Evolutionary conservation across 1,140 invertebrate species (phyloP).

Genomic region (Monochamus saltuarius): DNA sequence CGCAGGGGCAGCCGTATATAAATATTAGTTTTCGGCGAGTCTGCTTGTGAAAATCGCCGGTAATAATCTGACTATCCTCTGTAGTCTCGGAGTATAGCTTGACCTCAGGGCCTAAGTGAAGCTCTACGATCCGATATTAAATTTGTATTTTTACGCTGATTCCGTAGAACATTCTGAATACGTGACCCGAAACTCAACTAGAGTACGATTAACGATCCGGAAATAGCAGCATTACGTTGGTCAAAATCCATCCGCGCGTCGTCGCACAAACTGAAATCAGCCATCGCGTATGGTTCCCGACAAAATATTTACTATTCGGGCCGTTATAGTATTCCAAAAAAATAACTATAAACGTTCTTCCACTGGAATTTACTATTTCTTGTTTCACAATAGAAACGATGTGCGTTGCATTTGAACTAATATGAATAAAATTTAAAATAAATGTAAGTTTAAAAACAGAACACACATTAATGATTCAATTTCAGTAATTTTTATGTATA

Average conservation of each 20-base stretch:
- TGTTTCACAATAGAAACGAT: too few relatives aligned
- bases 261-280: constrained; percentile 8
- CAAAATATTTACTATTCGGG: too few relatives aligned
- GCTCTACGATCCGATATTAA: constrained; percentile 49
- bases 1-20: constrained; percentile 20
- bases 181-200: constrained; percentile 48
- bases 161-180: constrained; percentile 47
- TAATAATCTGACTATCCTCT: constrained; percentile 45
- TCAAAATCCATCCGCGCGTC: constrained; percentile 29
- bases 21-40: constrained; percentile 36
- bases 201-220: constrained; percentile 49
- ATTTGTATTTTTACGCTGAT: constrained; percentile 53
- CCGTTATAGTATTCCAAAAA: too few relatives aligned
- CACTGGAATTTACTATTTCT: too few relatives aligned
- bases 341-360: too few relatives aligned
- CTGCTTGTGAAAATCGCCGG: constrained; percentile 37
- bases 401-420: too few relatives aligned
- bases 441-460: too few relatives aligned
- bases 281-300: neutral
- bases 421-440: too few relatives aligned
- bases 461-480: too few relatives aligned
- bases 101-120: constrained; percentile 37
- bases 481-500: too few relatives aligned
- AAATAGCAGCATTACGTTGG: constrained; percentile 45
- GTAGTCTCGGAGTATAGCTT: constrained; percentile 25